Conservation (phyloP, 2,797 vertebrate genomes). For the Sebastes goodei region DNA sequence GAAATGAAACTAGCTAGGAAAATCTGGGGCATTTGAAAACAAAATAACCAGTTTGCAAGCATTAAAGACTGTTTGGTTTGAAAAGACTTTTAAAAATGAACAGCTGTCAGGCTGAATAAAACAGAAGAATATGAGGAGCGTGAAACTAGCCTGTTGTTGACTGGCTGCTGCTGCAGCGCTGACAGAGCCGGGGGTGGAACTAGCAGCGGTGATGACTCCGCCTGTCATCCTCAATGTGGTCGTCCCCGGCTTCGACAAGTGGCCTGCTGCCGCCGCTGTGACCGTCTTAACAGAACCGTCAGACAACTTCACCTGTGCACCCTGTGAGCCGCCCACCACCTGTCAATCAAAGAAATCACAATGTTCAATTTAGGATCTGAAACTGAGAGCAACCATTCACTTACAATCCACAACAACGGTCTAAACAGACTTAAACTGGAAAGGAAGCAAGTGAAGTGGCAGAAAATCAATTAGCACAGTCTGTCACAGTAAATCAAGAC, state of each 20-base stretch:
- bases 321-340: slow-evolving; percentile 86
- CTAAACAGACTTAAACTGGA: not conserved
- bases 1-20: not conserved
- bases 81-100: not conserved
- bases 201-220: slow-evolving; percentile 91
- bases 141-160: slow-evolving; percentile 84
- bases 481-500: not conserved
- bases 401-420: not conserved
- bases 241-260: slow-evolving; percentile 93
- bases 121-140: not conserved
- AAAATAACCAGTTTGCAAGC: not conserved
- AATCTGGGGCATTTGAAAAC: not conserved
- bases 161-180: slow-evolving; percentile 72
- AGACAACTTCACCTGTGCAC: slow-evolving; percentile 92
- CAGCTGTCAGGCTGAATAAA: not conserved
- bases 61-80: not conserved
- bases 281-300: slow-evolving; percentile 92
- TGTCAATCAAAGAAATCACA: slow-evolving; percentile 49
- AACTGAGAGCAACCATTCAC: not conserved
- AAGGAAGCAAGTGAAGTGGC: not conserved
- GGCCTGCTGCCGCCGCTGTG: slow-evolving; percentile 82
- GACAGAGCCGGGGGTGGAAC: slow-evolving; percentile 79
- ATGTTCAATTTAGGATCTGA: too few species aligned
- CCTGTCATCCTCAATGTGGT: slow-evolving; percentile 94
- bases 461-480: not conserved